phyloP scores from a whole-genome alignment of 2,113 vertebrate species.

The Dolichotis patagonum region DNA sequence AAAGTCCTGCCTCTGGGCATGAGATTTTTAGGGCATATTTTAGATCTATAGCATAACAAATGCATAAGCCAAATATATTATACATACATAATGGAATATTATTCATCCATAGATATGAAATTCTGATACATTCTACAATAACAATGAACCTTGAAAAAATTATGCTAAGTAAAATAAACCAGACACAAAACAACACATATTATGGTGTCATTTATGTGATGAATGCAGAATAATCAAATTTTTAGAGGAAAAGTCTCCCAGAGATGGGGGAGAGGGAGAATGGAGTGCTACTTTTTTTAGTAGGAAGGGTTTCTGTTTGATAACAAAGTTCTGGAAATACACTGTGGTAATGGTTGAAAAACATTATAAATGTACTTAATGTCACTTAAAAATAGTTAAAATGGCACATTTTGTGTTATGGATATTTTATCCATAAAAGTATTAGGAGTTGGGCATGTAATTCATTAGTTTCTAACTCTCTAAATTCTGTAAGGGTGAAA shows the following conservation, averaged over 20 bases:
- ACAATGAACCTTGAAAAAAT: background rate
- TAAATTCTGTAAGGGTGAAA: background rate
- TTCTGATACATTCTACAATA: background rate
- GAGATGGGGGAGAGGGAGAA: background rate
- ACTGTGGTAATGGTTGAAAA: background rate
- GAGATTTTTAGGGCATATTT: background rate
- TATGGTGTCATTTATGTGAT: background rate
- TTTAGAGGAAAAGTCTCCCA: background rate
- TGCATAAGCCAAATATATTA: background rate
- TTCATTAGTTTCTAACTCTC: background rate
- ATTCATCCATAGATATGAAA: background rate
- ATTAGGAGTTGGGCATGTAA: background rate
- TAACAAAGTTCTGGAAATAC: background rate
- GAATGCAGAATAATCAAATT: background rate
- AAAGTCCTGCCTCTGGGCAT: background rate
- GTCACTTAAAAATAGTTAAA: slow-evolving; percentile 1
- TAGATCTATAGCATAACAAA: background rate
- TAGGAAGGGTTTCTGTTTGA: background rate
- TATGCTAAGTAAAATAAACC: background rate
- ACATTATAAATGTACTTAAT: background rate
- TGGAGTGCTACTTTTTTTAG: background rate
- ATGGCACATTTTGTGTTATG: background rate
- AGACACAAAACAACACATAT: background rate
- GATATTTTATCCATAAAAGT: background rate
- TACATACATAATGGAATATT: background rate